phyloP scores from a whole-genome alignment of 2,888 invertebrate species.

The Asteroscopus sphinx region DNA sequence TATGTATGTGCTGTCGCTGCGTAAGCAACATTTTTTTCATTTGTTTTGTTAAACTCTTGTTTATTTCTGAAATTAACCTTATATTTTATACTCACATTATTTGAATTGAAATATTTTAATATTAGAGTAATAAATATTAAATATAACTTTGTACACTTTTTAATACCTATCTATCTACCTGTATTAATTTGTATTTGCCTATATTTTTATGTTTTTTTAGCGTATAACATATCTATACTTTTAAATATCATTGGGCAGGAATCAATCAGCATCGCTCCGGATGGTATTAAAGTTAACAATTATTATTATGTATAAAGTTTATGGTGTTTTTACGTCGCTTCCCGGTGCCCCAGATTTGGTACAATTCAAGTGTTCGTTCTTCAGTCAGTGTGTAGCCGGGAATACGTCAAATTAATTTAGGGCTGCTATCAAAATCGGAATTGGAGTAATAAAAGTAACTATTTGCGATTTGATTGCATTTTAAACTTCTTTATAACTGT shows the following conservation, averaged over 20 bases:
- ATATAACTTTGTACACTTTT: no score
- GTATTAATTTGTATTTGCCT: no score
- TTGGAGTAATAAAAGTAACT: constrained; percentile 27
- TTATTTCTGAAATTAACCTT: no score
- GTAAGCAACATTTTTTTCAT: no score
- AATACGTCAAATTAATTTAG: constrained; percentile 42
- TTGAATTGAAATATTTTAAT: no score
- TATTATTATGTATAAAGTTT: constrained; percentile 42
- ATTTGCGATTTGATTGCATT: constrained; percentile 35
- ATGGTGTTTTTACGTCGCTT: constrained; percentile 50
- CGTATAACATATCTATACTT: no score
- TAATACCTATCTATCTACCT: no score
- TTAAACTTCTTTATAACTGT: constrained; percentile 3
- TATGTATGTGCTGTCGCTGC: no score
- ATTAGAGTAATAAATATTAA: no score
- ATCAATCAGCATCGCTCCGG: constrained; percentile 36
- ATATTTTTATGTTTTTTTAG: no score
- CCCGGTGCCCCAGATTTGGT: constrained; percentile 44
- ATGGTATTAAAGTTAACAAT: constrained; percentile 39
- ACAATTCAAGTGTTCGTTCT: constrained; percentile 26
- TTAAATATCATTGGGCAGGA: constrained; percentile 29
- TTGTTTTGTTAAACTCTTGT: no score
- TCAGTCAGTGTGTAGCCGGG: constrained; percentile 14
- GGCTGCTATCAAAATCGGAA: constrained; percentile 41
- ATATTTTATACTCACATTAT: no score